These are phyloP conservation scores for Epinotia bilunana DNA, from an alignment of 2,888 invertebrate genomes.

Conservation along the genomic window DNA sequence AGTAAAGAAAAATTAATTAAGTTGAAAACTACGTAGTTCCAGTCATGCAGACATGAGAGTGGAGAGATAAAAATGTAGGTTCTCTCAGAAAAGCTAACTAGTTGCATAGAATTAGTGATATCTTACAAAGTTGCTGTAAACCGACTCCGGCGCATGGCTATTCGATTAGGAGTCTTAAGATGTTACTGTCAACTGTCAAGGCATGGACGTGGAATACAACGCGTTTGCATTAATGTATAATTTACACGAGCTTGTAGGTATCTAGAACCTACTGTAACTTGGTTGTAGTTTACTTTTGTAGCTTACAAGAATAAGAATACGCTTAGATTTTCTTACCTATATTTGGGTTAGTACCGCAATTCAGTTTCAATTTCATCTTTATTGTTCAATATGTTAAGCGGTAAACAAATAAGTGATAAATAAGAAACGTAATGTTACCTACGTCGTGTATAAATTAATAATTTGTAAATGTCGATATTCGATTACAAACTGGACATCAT, in stretches of 20 bases:
- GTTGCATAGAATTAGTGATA: slow-evolving; percentile 14
- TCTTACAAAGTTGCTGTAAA: background rate
- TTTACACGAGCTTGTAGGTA: background rate
- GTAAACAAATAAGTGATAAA: no score
- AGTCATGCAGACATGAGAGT: background rate
- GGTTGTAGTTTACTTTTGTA: background rate
- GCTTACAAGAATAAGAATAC: background rate
- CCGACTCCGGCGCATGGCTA: slow-evolving; percentile 1
- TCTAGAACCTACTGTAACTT: background rate
- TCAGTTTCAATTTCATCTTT: no score
- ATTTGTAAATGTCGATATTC: no score
- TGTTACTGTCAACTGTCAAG: slow-evolving; percentile 27
- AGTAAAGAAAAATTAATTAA: background rate
- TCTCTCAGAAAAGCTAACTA: slow-evolving; percentile 18
- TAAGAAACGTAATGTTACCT: no score
- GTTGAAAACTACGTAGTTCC: background rate
- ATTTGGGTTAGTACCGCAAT: no score
- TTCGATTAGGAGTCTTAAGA: slow-evolving; percentile 27
- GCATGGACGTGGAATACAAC: slow-evolving; percentile 11
- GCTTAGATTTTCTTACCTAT: no score
- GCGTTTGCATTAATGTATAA: slow-evolving; percentile 7
- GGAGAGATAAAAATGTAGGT: background rate
- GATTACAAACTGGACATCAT: no score
- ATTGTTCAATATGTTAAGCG: no score
- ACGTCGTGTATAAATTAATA: no score